Base-by-base conservation (phyloP, 2,113 vertebrate species). In the Progne subis region DNA sequence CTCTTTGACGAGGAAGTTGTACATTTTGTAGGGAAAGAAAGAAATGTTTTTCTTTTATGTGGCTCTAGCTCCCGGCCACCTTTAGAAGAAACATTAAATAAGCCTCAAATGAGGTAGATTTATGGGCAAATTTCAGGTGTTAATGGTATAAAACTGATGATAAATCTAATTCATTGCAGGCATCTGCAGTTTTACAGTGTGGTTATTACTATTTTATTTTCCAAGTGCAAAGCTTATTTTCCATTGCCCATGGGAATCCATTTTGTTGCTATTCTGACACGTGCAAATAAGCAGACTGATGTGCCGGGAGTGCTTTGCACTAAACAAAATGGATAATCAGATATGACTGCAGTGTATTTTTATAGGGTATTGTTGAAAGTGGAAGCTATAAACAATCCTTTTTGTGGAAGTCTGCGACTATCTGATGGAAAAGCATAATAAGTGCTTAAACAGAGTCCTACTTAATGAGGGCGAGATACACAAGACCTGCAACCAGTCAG, bases 311-410 rank as follows among this genome's bases (percentile, higher is more conserved):
- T 71, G 72, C 64, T 86, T 86, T 0, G 0, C 52, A 46, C 72
- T 88, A 53, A 92, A 86, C 37, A 75, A 49, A 86, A 84, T 56
- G 82, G 65, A 92, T 95, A 86, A 95, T 96, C 93, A 90, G 92
- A 88, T 68, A 75, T 79, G 93, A 88, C 92, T 90, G 46, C 72
- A 43, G 64, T 82, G 77, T 86, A 61, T 94, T 93, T 96, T 96
- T 96, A 96, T 88, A 88, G 69, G 43, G 69, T 60, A 78, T 67
- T 95, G 94, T 90, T 93, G 76, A 93, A 95, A 96, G 86, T 92
- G 88, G 86, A 95, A 89, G 92, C 95, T 93, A 31, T 94, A 95
- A 97, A 95, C 93, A 93, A 75, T 65, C 57, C 68, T 82, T 88
- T 83, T 34, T 82, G 29, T 90, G 72, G 69, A 95, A 83, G 80